Evolutionary conservation across 1,140 invertebrate genomes (phyloP), one percentile per base, ranked within the genome.

Genomic region (Calephelis virginiensis): DNA sequence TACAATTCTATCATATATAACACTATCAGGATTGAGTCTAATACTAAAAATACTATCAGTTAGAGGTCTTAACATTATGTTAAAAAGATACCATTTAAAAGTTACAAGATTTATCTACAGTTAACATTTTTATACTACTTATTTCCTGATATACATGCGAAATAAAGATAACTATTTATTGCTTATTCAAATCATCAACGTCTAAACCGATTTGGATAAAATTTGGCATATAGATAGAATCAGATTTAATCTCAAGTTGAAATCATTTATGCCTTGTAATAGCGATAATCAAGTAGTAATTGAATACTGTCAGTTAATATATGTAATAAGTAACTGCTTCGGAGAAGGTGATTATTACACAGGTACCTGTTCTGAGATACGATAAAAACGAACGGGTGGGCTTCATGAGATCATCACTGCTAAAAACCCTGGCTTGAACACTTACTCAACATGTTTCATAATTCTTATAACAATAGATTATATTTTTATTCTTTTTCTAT

Each of bases 391-490:
- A 13, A 10, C 9, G 28, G 38, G 48, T 61, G 59, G 37, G 66
- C 45, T 67, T 62, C 10, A 11, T 43, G 38, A 67, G 48, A 48
- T 61, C 66, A 53, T 48, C 45, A 40, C 50, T 67, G 47, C 65
- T 48, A 37, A 56, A 53, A 56, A 56, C 28, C 53, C 53, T 56
- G 28, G 28, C 17, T 11, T 28, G 50, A 56, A 38, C 11, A 28
- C 9, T 56, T 56, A 56, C 53, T 56, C 53, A 56, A 28, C 50
- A 53, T 37, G 37, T 56, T 56, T 56, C 17, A 56, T 37, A 56
- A 56, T 12, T 28, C 28, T 28, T 28, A 28, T 28, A 38, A 56
- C 10, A 8, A 28, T 28, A 12, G 1, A 11, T 12, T 17, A 56
- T 56, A 43, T 43, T 43, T 43, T 43, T 43, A 7, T 43, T 43